A percentile compares a stretch with the other conserved stretches of the same genome.
phyloP scores from a whole-genome alignment of 2,113 vertebrate genomes.

The Scopus umbretta region DNA sequence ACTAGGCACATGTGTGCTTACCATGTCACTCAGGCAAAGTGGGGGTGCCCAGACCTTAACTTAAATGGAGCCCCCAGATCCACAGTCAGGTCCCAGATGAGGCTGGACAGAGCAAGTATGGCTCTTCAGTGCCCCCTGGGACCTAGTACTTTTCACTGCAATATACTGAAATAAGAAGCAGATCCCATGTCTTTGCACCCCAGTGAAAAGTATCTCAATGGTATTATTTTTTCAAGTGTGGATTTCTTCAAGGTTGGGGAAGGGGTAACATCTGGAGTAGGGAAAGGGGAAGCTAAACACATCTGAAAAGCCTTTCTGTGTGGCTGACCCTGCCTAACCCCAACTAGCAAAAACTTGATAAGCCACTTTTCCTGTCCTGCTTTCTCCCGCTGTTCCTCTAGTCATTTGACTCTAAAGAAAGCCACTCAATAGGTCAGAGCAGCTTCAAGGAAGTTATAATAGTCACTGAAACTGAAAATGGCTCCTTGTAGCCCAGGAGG shows the following conservation, averaged over 20 bases:
- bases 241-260: not conserved
- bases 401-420: not conserved
- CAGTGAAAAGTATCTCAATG: not conserved
- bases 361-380: not conserved
- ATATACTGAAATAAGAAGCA: not conserved
- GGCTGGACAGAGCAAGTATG: fast-evolving
- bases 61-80: not conserved
- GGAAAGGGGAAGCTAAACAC: not conserved
- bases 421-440: not conserved
- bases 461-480: not conserved
- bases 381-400: not conserved
- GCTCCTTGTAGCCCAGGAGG: not conserved
- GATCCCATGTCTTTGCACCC: not conserved
- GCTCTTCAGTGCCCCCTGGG: not conserved
- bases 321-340: not conserved
- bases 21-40: not conserved
- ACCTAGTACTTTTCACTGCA: not conserved
- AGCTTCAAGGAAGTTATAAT: not conserved
- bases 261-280: not conserved
- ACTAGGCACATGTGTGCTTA: not conserved
- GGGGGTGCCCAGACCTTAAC: fast-evolving
- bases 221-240: not conserved
- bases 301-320: not conserved
- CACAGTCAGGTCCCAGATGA: not conserved
- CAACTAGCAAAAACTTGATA: not conserved